Percentiles rank a stretch among this genome's conserved stretches.
Evolutionary conservation across 2,797 vertebrate species (phyloP).

Genomic region (Lagorchestes hirsutus): DNA sequence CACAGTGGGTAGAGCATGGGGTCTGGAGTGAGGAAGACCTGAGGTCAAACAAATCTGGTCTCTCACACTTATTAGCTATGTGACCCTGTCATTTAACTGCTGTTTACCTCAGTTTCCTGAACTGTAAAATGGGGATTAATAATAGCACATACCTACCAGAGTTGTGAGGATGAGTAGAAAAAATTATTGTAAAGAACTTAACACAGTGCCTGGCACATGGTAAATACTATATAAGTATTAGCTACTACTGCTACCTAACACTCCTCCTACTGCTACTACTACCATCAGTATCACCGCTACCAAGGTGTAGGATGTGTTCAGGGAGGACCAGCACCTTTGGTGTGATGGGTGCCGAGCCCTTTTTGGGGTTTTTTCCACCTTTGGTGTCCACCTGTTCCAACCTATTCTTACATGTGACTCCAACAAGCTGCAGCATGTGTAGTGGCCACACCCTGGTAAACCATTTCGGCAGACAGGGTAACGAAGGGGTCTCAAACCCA

Average conservation of each 20-base stretch:
- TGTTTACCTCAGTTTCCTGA: not conserved
- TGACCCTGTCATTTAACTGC: not conserved
- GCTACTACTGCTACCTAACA: not conserved
- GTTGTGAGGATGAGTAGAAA: not conserved
- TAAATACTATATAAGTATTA: not conserved
- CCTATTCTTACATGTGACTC: no score
- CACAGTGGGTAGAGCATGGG: not conserved
- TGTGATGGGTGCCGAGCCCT: no score
- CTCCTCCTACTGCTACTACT: no score
- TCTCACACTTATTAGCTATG: not conserved
- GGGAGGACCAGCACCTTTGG: no score
- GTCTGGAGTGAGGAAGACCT: not conserved
- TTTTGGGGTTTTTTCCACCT: no score
- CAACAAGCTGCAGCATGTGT: no score
- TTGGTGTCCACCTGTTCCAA: no score
- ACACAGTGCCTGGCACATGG: not conserved
- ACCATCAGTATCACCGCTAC: no score
- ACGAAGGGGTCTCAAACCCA: no score
- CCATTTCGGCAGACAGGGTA: no score
- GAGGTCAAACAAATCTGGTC: not conserved
- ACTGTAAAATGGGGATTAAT: not conserved
- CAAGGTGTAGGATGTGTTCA: no score
- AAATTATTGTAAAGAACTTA: not conserved
- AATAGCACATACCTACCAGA: not conserved
- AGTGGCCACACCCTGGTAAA: no score